phyloP scores from a whole-genome alignment of 2,797 vertebrate species.

The Gymnocypris eckloni region DNA sequence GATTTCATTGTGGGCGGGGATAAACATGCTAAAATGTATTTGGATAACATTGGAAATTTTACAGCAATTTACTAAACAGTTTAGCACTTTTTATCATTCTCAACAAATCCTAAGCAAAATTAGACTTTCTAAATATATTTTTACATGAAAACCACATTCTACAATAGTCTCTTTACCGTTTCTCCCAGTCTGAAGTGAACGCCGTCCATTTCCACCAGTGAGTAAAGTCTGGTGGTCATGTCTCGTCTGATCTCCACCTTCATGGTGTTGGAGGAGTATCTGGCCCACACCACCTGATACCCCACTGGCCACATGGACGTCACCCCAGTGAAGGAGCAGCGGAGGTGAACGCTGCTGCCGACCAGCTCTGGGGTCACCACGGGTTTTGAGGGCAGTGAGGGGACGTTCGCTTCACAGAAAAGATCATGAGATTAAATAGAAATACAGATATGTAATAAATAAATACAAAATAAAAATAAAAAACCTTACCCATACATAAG shows the following conservation, averaged over 20 bases:
- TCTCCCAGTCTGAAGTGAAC: conserved; percentile 82
- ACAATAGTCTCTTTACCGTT: conserved; percentile 67
- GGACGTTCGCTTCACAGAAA: conserved; percentile 66
- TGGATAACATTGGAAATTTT: neutral
- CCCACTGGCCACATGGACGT: conserved; percentile 58
- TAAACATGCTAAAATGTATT: neutral
- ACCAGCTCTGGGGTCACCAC: conserved; percentile 74
- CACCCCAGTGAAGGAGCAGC: conserved; percentile 72
- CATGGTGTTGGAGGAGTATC: conserved; percentile 72
- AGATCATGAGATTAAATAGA: neutral
- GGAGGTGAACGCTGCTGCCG: conserved; percentile 75
- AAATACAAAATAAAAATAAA: neutral
- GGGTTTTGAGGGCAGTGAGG: conserved; percentile 69
- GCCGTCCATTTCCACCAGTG: conserved; percentile 80
- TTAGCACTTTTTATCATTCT: neutral
- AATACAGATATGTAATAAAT: neutral
- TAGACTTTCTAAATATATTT: neutral
- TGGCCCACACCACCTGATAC: conserved; percentile 78
- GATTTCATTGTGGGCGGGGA: neutral
- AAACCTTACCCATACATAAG: conserved; percentile 74
- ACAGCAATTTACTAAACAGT: neutral
- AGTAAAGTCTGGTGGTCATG: conserved; percentile 72
- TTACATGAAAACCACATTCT: neutral
- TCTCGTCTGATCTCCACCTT: conserved; percentile 82
- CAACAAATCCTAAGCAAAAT: neutral